phyloP scores from a whole-genome alignment of 2,888 invertebrate species.

The Deroplatys truncata region DNA sequence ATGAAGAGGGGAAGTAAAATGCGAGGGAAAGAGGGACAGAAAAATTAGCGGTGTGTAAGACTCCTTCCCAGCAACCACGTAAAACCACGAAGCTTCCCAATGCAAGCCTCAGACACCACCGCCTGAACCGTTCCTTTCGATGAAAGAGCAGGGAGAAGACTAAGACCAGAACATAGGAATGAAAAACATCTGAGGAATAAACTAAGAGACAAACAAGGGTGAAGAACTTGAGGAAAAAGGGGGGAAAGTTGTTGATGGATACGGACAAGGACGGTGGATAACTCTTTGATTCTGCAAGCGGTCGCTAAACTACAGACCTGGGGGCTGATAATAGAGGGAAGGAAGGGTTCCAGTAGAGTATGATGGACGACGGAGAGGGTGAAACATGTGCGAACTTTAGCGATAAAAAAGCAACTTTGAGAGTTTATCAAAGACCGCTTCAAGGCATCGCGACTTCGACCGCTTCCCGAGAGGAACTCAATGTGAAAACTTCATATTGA shows the following conservation, averaged over 20 bases:
- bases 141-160: too few relatives aligned
- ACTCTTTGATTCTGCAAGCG: neutral
- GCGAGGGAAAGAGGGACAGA: too few relatives aligned
- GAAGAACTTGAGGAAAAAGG: neutral
- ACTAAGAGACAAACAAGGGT: neutral
- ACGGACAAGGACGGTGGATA: neutral
- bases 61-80: too few relatives aligned
- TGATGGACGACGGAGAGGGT: neutral
- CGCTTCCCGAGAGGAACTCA: neutral
- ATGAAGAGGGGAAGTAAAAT: too few relatives aligned
- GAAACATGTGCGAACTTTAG: neutral
- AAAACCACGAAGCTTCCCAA: too few relatives aligned
- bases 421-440: neutral
- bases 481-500: neutral
- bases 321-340: neutral
- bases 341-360: neutral
- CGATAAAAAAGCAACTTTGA: neutral
- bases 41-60: too few relatives aligned
- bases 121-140: too few relatives aligned
- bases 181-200: neutral
- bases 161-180: neutral
- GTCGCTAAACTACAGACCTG: neutral
- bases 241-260: neutral
- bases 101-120: too few relatives aligned
- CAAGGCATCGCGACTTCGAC: neutral